phyloP scores from a whole-genome alignment of 2,797 vertebrate genomes.

The Pseudocheirus occidentalis region DNA sequence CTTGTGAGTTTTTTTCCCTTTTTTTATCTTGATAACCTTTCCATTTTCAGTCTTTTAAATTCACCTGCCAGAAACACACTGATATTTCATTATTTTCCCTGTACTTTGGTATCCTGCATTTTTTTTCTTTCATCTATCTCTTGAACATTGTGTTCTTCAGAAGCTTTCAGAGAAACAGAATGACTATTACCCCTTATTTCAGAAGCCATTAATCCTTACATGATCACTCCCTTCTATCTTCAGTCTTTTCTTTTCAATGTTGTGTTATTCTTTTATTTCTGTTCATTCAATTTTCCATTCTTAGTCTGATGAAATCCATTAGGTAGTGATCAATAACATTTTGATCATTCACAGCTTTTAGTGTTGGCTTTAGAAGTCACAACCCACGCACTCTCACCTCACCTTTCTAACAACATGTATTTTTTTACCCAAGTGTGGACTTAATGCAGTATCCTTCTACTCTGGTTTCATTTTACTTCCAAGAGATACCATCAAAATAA shows the following conservation, averaged over 20 bases:
- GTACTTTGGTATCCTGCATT: constrained; percentile 44
- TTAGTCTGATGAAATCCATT: constrained; percentile 51
- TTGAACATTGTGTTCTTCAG: constrained; percentile 65
- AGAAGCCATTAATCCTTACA: constrained; percentile 55
- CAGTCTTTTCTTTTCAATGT: constrained; percentile 38
- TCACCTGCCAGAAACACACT: constrained; percentile 48
- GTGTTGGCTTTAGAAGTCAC: constrained; percentile 31
- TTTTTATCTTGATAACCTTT: constrained; percentile 52
- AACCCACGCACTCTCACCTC: neutral
- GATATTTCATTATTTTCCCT: constrained; percentile 72
- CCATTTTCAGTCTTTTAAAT: constrained; percentile 57
- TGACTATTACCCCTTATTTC: constrained; percentile 54
- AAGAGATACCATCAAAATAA: neutral
- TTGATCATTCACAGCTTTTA: constrained; percentile 64
- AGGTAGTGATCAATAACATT: constrained; percentile 61
- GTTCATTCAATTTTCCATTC: constrained; percentile 35
- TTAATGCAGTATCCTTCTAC: constrained; percentile 38
- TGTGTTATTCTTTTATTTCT: constrained; percentile 56
- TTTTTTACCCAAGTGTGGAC: constrained; percentile 6
- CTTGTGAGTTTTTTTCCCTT: constrained; percentile 45
- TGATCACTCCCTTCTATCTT: neutral
- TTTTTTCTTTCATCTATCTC: constrained; percentile 65
- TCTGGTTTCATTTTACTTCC: constrained; percentile 32
- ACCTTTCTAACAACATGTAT: constrained; percentile 22
- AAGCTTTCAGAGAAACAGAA: constrained; percentile 47